phyloP scores from a whole-genome alignment of 2,113 vertebrate genomes.

The Tetrao urogallus region DNA sequence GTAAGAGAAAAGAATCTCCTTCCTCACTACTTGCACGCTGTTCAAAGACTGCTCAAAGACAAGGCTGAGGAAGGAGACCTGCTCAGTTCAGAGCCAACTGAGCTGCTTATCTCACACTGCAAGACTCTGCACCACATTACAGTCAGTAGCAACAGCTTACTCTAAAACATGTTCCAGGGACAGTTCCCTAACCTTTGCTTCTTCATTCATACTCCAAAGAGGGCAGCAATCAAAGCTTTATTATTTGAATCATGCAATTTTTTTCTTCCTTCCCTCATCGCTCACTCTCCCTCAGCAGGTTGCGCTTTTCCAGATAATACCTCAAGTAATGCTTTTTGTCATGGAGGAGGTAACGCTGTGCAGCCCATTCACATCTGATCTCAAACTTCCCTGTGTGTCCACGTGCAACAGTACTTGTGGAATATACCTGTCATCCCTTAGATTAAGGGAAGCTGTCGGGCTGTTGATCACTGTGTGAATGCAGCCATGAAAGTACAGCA shows the following conservation, averaged over 20 bases:
- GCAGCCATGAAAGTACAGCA: not conserved
- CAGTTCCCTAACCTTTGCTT: not conserved
- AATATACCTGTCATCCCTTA: not conserved
- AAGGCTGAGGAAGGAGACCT: not conserved
- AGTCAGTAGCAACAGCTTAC: not conserved
- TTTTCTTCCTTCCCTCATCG: not conserved
- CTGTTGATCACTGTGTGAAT: not conserved
- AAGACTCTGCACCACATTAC: not conserved
- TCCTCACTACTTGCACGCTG: fast-evolving
- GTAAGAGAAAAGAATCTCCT: not conserved
- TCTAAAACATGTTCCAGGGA: conserved; percentile 14
- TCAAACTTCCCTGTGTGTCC: conserved; percentile 5
- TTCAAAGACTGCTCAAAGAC: not conserved
- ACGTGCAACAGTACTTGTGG: not conserved
- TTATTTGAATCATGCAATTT: not conserved
- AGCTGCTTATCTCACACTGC: not conserved
- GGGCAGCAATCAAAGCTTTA: conserved; percentile 37
- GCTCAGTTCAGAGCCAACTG: not conserved
- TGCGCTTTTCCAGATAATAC: conserved; percentile 34
- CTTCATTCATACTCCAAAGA: not conserved
- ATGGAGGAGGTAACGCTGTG: not conserved
- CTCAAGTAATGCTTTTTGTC: conserved; percentile 17
- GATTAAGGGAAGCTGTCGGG: not conserved
- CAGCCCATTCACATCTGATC: not conserved
- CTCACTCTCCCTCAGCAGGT: not conserved